Percentiles rank a stretch among this genome's conserved stretches.
These are phyloP conservation scores for Sylvia borin DNA, from an alignment of 2,797 vertebrate genomes.

Conservation along the genomic window DNA sequence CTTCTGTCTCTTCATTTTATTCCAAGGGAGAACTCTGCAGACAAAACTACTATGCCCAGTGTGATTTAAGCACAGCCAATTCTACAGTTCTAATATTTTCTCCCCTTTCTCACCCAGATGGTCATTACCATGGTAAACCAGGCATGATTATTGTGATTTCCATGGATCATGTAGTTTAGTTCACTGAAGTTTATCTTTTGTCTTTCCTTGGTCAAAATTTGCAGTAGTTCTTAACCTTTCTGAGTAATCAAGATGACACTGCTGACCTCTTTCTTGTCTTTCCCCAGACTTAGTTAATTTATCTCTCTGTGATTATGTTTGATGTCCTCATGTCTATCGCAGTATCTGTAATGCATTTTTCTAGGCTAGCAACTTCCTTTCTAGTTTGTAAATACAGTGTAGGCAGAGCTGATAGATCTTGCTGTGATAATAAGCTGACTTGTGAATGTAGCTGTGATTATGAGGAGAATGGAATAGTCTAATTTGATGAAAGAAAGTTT, in stretches of 20 bases:
- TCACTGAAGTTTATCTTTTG: background rate
- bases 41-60: background rate
- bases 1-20: background rate
- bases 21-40: background rate
- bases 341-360: slow-evolving; percentile 49
- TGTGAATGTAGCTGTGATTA: slow-evolving; percentile 66
- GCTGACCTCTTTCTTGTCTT: slow-evolving; percentile 1
- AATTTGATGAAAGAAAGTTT: slow-evolving; percentile 49
- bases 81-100: background rate
- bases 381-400: slow-evolving; percentile 60
- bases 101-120: background rate
- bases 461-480: slow-evolving; percentile 62
- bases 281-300: slow-evolving; percentile 26
- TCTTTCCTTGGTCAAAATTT: slow-evolving; percentile 19
- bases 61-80: background rate
- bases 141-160: slow-evolving; percentile 10
- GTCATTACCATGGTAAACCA: background rate
- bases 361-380: slow-evolving; percentile 49
- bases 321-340: slow-evolving; percentile 20
- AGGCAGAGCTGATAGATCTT: slow-evolving; percentile 63
- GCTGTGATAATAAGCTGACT: slow-evolving; percentile 65
- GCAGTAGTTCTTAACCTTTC: background rate
- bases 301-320: background rate
- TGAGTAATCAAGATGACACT: slow-evolving; percentile 2
- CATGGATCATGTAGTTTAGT: background rate